These are phyloP conservation scores for Pantherophis guttatus DNA, from an alignment of 2,113 vertebrate genomes.

Conservation along the genomic window DNA sequence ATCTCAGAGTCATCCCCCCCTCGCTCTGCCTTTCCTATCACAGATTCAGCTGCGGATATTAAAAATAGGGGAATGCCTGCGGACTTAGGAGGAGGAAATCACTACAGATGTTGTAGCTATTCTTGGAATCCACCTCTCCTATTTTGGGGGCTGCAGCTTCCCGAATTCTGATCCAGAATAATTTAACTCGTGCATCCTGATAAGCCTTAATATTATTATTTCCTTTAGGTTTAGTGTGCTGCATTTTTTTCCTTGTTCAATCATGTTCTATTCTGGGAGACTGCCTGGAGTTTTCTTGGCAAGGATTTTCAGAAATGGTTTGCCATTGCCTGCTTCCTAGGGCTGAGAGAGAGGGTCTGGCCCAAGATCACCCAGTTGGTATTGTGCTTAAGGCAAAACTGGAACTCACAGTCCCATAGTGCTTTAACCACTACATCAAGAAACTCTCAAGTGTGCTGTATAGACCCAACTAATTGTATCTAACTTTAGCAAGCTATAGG, in stretches of 20 bases:
- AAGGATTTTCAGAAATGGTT: not conserved
- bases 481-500: not conserved
- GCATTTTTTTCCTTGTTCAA: not conserved
- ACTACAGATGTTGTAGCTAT: not conserved
- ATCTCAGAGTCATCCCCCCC: not conserved
- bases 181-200: not conserved
- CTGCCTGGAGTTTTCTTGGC: not conserved
- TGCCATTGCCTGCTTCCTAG: not conserved
- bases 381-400: not conserved
- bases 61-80: not conserved
- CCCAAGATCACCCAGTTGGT: not conserved
- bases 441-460: not conserved
- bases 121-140: not conserved
- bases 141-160: not conserved
- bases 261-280: not conserved
- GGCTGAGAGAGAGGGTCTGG: not conserved
- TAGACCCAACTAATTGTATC: not conserved
- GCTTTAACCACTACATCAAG: not conserved
- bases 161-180: not conserved
- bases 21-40: not conserved
- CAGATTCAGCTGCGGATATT: not conserved
- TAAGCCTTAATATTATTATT: not conserved
- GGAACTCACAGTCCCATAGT: not conserved
- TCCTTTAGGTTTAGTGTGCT: not conserved
- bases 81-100: not conserved